These are phyloP conservation scores for Drosophila yakuba DNA, from an alignment of 1,140 invertebrate species.

Conservation along the genomic window DNA sequence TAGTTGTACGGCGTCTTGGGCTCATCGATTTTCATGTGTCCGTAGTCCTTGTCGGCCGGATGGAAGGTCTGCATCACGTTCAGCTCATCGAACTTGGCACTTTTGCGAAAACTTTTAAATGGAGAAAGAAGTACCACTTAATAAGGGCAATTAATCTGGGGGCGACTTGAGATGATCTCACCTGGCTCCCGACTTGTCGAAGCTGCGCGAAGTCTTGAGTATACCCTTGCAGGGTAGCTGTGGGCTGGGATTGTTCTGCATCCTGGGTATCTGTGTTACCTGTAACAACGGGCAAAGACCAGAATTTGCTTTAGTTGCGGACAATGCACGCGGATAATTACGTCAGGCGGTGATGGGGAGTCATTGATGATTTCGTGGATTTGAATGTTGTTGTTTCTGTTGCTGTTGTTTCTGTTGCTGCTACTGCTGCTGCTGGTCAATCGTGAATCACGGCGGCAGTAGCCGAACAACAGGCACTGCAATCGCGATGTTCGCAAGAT, in stretches of 20 bases:
- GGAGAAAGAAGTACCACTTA: background rate
- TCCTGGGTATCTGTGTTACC: constrained; percentile 43
- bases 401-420: constrained; percentile 2
- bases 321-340: constrained; percentile 51
- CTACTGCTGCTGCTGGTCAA: constrained; percentile 31
- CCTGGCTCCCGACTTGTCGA: constrained; percentile 88
- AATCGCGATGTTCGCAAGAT: constrained; percentile 40
- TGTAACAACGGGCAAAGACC: constrained; percentile 23
- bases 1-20: constrained; percentile 98
- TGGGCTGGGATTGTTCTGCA: constrained; percentile 83
- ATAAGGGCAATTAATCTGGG: background rate
- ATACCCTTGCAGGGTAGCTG: constrained; percentile 96
- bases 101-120: constrained; percentile 87
- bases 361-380: constrained; percentile 1
- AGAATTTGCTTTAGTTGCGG: constrained; percentile 41
- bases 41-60: constrained; percentile 99
- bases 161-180: constrained; percentile 19
- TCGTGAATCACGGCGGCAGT: constrained; percentile 55
- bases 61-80: constrained; percentile 99
- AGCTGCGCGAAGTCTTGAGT: constrained; percentile 95
- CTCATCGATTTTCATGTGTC: constrained; percentile 99
- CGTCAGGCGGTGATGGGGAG: constrained; percentile 45
- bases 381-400: background rate
- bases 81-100: constrained; percentile 99
- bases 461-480: constrained; percentile 40